Evolutionary conservation across 2,113 vertebrate genomes (phyloP).

Genomic region (Aspidoscelis tigris): DNA sequence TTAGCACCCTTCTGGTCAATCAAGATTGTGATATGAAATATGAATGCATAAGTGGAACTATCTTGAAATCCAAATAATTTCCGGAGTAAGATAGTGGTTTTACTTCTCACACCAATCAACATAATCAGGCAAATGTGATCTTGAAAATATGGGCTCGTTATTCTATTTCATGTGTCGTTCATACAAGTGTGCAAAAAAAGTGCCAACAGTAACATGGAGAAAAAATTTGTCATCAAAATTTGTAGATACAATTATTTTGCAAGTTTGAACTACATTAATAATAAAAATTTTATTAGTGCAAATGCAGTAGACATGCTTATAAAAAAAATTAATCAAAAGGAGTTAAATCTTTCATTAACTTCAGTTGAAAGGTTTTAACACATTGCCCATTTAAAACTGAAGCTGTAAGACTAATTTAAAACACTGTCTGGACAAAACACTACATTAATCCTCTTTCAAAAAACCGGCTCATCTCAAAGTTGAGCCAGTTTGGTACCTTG

Average conservation of each 20-base stretch:
- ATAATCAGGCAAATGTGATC: background rate
- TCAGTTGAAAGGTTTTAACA: conserved; percentile 29
- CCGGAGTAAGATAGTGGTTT: background rate
- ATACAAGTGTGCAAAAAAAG: background rate
- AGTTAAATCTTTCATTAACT: background rate
- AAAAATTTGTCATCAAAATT: background rate
- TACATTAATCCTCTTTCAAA: background rate
- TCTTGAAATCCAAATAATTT: background rate
- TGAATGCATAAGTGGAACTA: background rate
- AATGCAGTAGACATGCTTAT: background rate
- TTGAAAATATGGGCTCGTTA: background rate
- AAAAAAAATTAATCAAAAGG: background rate
- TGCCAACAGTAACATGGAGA: background rate
- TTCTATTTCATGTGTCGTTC: background rate
- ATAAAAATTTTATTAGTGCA: conserved; percentile 1
- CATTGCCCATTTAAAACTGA: background rate
- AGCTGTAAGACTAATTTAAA: background rate
- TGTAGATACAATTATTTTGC: conserved; percentile 1
- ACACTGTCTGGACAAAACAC: background rate
- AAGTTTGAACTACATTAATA: background rate
- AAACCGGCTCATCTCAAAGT: background rate
- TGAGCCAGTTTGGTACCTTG: background rate
- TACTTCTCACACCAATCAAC: background rate
- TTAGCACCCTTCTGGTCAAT: background rate
- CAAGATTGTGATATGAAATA: background rate